Base-by-base conservation (phyloP, 2,113 vertebrate genomes). In the Kryptolebias marmoratus region DNA sequence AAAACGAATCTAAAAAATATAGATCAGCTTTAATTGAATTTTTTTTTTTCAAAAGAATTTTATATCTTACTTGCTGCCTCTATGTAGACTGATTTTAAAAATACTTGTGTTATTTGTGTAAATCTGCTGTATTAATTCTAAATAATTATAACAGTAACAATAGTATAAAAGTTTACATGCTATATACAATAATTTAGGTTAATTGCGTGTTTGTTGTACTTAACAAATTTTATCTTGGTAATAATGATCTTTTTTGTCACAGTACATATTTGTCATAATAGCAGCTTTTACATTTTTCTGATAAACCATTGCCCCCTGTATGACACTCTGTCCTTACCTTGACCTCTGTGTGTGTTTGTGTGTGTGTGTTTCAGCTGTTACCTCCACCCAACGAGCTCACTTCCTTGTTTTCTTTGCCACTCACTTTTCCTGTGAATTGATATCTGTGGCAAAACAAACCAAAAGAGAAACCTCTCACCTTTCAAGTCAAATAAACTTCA, bases 361-460 rank as follows among this genome's bases (percentile, higher is more conserved):
- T 74, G 66, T 59, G 56, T 59, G 59, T 28, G 57, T 64, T 71
- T 55, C 61, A 73, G 76, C 54, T 28, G 44, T 65, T 64, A 42
- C 73, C 87, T 76, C 87, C 85, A 62, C 87, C 89, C 89, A 80
- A 53, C 66, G 22, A 56, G 80, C 73, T 81, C 79, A 84, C 90
- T 92, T 92, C 87, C 89, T 89, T 86, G 78, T 90, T 92, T 87
- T 82, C 44, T 55, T 74, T 73, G 56, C 78, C 78, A 69, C 57
- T 81, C 79, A 82, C 84, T 84, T 88, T 89, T 90, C 86, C 89
- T 73, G 75, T 89, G 58, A 83, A 75, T 75, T 68, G 84, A 85
- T 90, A 83, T 84, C 85, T 84, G 79, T 88, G 82, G 82, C 77
- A 88, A 89, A 90, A 83, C 69, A 89, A 90, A 89, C 83, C 79